Conservation (phyloP, 1,140 invertebrate genomes). For the Harpegnathos saltator region DNA sequence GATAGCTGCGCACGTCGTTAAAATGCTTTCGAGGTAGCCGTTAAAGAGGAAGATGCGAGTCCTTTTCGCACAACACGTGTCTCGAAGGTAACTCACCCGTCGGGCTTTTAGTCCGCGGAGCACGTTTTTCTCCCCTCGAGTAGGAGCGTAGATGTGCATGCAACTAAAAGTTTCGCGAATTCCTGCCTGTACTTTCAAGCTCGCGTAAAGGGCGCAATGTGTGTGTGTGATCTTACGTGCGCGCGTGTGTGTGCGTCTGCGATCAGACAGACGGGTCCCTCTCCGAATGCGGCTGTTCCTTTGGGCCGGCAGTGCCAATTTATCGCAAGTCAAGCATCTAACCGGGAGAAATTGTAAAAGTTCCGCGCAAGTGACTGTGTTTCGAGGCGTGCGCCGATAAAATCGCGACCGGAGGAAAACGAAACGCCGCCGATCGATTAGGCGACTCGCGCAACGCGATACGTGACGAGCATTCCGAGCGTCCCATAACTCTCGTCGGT, state of each 20-base stretch:
- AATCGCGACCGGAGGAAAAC: conserved; percentile 27
- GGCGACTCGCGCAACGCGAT: conserved; percentile 11
- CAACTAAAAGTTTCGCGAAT: conserved; percentile 24
- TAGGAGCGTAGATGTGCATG: background rate
- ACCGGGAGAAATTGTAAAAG: conserved; percentile 28
- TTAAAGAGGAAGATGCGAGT: background rate
- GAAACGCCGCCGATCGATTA: conserved; percentile 24
- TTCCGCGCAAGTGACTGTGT: background rate
- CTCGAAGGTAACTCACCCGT: conserved; percentile 24
- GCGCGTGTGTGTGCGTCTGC: background rate
- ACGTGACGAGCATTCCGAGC: conserved; percentile 29
- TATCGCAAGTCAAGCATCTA: conserved; percentile 6
- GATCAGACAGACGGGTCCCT: background rate
- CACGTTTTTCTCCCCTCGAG: conserved; percentile 14
- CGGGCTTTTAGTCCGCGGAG: conserved; percentile 23
- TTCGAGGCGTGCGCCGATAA: conserved; percentile 15
- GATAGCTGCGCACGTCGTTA: background rate
- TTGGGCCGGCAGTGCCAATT: background rate
- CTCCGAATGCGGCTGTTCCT: background rate
- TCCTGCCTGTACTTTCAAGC: conserved; percentile 6
- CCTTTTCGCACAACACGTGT: conserved; percentile 11
- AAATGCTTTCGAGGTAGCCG: background rate
- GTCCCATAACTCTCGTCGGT: background rate
- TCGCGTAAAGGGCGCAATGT: background rate
- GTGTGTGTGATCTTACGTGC: too few relatives aligned